Base-by-base conservation (phyloP, 2,888 invertebrate species). In the Platerodrilus igneus region DNA sequence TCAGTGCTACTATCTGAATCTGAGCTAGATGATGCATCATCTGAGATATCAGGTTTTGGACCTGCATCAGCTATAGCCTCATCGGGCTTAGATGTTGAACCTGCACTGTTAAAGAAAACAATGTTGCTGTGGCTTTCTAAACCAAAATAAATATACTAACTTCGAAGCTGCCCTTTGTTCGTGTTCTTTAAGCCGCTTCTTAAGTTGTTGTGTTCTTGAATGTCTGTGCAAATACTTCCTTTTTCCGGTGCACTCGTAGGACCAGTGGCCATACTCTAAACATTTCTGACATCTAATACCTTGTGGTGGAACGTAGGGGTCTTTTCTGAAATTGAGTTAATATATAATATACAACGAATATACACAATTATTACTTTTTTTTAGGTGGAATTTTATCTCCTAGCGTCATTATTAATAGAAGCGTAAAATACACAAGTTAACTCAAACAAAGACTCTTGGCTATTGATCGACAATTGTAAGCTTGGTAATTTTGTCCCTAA, bases 201-300 rank as follows among this genome's bases (percentile, higher is more conserved):
- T 85, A 48, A 94, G 68, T 44, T 84, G 77, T 52, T 84, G 79
- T 1, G 92, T 88, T 37, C 93, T 79, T 0, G 93, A 91, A 3
- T 82, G 79, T 39, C 93, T 78, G 54, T 89, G 82, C 3, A 91
- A 71, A 66, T 84, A 86, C 70, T 94, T 94, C 45, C 93, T 76
- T 67, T 93, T 92, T 8, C 86, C 86, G 52, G 81, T 89, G 63
- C 94, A 95, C 66, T 93, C 88, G 59, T 89, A 95, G 43, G 91
- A 92, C 91, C 92, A 95, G 64, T 95, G 94, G 0, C 94, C 94
- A 59, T 81, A 81, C 67, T 92, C 86, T 29, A 93, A 70, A 62
- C 94, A 95, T 70, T 93, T 94, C 65, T 94, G 94, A 63, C 94
- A 95, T 14, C 87, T 78, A 43, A 86, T 77, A 7, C 83, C 83